Conservation (phyloP, 2,888 invertebrate genomes). For the Ormyrus pomaceus region DNA sequence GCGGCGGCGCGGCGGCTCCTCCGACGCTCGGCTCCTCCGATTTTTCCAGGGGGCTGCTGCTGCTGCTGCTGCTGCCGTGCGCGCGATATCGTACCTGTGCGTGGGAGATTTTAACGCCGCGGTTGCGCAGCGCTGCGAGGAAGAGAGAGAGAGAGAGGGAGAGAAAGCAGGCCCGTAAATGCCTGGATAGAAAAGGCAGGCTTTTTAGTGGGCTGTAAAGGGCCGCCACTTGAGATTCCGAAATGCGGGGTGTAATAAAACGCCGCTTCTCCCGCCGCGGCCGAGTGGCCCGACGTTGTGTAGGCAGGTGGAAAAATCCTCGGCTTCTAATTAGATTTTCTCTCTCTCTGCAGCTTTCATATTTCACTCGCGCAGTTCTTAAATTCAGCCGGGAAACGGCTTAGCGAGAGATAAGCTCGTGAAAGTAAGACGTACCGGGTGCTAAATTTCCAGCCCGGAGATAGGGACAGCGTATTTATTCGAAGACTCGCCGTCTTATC, state of each 20-base stretch:
- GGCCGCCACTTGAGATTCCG: constrained; percentile 42
- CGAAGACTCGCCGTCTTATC: too few species aligned
- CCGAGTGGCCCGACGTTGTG: too few species aligned
- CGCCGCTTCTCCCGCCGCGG: not conserved
- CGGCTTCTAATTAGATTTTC: not conserved
- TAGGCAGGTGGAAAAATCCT: not conserved
- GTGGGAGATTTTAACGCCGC: constrained; percentile 50
- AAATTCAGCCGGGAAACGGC: too few species aligned
- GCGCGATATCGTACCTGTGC: not conserved
- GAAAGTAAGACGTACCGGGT: too few species aligned
- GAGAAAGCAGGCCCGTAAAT: constrained; percentile 38
- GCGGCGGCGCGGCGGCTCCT: too few species aligned
- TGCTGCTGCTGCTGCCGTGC: not conserved
- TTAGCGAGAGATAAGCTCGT: too few species aligned
- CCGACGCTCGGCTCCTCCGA: too few species aligned
- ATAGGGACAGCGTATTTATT: too few species aligned
- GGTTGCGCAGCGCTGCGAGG: not conserved
- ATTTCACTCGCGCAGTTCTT: too few species aligned
- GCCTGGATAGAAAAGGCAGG: constrained; percentile 49
- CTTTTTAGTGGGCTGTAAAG: constrained; percentile 56
- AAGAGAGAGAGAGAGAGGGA: not conserved
- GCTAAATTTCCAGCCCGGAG: too few species aligned
- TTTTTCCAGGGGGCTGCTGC: too few species aligned
- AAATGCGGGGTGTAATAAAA: constrained; percentile 44
- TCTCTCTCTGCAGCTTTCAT: too few species aligned